Evolutionary conservation across 2,888 invertebrate genomes (phyloP), one percentile per base, ranked within the genome.

Genomic region (Eurois occulta): DNA sequence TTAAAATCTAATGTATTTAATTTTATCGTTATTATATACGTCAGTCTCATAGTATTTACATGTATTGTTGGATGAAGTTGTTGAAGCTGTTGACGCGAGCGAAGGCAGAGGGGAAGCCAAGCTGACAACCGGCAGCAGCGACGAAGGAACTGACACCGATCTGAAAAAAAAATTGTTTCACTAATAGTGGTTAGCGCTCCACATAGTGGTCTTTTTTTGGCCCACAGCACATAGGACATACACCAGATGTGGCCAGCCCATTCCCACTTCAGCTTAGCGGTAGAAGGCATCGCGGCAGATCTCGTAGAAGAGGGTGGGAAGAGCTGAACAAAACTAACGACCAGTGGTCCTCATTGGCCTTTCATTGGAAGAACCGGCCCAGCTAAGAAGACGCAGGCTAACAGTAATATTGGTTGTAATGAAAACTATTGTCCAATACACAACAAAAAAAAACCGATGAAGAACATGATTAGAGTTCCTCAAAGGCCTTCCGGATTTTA

Each of bases 91-190:
- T 94, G 60, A 93, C 89, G 41, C 94, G 90, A 13, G 94, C 93
- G 84, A 91, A 94, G 24, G 91, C 94, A 2, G 94, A 94, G 0
- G 94, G 94, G 90, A 86, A 89, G 3, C 94, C 94, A 24, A 88
- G 90, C 75, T 93, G 89, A 87, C 94, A 94, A 21, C 91, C 92
- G 8, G 52, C 46, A 0, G 16, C 10, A 0, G 94, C 93, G 2
- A 92, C 94, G 81, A 94, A 95, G 0, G 94, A 94, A 41, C 92
- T 94, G 78, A 95, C 73, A 32, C 95, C 95, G n/a, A 94, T 86
- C 94, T 95, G 91, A 8, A 81, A 86, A 18, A 18, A 32, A 46
- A 58, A 58, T 24, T 11, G 35, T 11, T 62, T 24, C 11, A 5
- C 35, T 35, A 62, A 21, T 24, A 24, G 28, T 13, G 0, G 28